Percentiles rank a stretch among this genome's conserved stretches.
Conservation (phyloP, 1,140 invertebrate genomes). For the Leptonema lineaticorne region DNA sequence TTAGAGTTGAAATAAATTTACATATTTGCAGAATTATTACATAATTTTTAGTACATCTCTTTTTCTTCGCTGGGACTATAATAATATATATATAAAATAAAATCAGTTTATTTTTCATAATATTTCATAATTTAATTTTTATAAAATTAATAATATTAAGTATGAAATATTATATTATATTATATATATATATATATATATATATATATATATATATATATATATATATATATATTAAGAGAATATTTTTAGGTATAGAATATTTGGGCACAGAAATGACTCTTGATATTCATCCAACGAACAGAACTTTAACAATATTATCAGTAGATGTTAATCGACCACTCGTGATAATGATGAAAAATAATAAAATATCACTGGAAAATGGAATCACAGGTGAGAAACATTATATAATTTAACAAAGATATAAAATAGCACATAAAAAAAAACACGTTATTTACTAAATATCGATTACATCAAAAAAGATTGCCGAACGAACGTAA, state of each 20-base stretch:
- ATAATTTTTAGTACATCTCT: no score
- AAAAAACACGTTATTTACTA: not conserved
- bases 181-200: no score
- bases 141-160: no score
- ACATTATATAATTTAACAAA: not conserved
- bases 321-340: conserved; percentile 47
- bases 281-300: conserved; percentile 45
- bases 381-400: conserved; percentile 45
- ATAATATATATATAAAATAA: no score
- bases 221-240: no score
- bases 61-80: no score
- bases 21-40: no score
- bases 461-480: not conserved
- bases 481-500: not conserved
- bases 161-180: no score
- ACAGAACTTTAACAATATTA: conserved; percentile 45
- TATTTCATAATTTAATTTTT: no score
- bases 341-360: conserved; percentile 47
- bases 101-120: no score
- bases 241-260: conserved; percentile 49
- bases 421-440: not conserved
- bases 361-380: conserved; percentile 48
- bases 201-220: no score
- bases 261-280: conserved; percentile 50
- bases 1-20: no score